Evolutionary conservation across 2,797 vertebrate genomes (phyloP).

Genomic region (Meda fulgida): DNA sequence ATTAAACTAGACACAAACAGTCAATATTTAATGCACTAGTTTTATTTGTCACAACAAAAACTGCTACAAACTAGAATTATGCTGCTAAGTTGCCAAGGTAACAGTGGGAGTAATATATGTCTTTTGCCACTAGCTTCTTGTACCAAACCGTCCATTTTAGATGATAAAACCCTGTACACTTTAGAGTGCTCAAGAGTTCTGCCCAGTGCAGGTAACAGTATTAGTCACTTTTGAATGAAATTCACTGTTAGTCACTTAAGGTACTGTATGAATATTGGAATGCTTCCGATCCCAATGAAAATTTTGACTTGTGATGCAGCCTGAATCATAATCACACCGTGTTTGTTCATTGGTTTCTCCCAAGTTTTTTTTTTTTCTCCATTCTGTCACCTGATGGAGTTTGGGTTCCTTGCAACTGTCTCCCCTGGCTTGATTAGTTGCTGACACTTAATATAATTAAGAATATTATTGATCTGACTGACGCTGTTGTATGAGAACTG

Average conservation of each 20-base stretch:
- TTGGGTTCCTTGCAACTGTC: no score
- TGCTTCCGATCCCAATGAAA: no score
- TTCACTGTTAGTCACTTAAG: background rate
- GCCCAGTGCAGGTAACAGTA: background rate
- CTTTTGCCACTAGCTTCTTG: constrained; percentile 27
- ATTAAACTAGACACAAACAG: background rate
- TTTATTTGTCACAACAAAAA: constrained; percentile 28
- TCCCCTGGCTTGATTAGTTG: no score
- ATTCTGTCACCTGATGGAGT: no score
- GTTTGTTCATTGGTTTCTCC: no score
- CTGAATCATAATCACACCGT: no score
- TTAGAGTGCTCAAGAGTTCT: background rate
- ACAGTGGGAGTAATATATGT: background rate
- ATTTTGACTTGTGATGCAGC: no score
- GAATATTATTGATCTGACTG: no score
- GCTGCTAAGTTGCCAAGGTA: constrained; percentile 14
- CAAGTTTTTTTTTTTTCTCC: no score
- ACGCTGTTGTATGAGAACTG: no score
- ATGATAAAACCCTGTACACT: background rate
- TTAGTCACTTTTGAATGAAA: constrained; percentile 10
- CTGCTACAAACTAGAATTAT: constrained; percentile 11
- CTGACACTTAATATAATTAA: no score
- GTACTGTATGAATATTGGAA: background rate
- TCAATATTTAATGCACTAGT: constrained; percentile 7
- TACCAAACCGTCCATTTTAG: constrained; percentile 7